A percentile compares a stretch with the other conserved stretches of the same genome.
phyloP scores from a whole-genome alignment of 2,797 vertebrate species.

The Crocodylus rhombifer region DNA sequence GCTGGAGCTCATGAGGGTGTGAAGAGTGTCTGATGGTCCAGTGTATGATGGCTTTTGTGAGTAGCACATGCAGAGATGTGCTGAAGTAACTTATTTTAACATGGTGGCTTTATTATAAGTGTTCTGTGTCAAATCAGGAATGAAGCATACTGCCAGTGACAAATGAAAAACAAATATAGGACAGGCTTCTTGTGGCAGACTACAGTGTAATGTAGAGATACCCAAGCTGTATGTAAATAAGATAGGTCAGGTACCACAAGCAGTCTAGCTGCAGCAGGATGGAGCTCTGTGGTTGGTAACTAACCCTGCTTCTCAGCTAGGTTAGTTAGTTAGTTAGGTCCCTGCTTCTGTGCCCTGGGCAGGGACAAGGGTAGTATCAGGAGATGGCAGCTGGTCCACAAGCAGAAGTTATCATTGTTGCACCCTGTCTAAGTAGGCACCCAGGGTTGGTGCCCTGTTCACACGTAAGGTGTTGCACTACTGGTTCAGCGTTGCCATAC shows the following conservation, averaged over 20 bases:
- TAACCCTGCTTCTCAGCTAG: too few species aligned
- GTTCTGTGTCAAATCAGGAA: conserved; percentile 68
- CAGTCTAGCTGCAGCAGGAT: neutral
- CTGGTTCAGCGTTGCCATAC: too few species aligned
- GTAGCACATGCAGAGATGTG: neutral
- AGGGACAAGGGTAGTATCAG: too few species aligned
- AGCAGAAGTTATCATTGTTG: too few species aligned
- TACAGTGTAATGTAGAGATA: neutral
- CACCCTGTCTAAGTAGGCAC: too few species aligned
- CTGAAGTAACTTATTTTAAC: conserved; percentile 46
- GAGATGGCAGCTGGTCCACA: too few species aligned
- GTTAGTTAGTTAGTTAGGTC: too few species aligned
- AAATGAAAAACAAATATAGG: neutral
- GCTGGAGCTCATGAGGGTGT: conserved; percentile 14
- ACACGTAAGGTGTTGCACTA: too few species aligned
- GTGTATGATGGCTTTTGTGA: conserved; percentile 6
- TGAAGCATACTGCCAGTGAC: conserved; percentile 29
- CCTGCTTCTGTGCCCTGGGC: too few species aligned
- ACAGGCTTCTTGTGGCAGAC: neutral
- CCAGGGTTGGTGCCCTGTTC: too few species aligned
- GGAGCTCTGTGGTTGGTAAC: neutral
- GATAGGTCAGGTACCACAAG: neutral
- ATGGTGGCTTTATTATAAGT: conserved; percentile 41
- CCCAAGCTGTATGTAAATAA: neutral
- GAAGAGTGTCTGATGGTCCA: conserved; percentile 18